phyloP scores from a whole-genome alignment of 2,797 vertebrate species.

The Darevskia nairensis region DNA sequence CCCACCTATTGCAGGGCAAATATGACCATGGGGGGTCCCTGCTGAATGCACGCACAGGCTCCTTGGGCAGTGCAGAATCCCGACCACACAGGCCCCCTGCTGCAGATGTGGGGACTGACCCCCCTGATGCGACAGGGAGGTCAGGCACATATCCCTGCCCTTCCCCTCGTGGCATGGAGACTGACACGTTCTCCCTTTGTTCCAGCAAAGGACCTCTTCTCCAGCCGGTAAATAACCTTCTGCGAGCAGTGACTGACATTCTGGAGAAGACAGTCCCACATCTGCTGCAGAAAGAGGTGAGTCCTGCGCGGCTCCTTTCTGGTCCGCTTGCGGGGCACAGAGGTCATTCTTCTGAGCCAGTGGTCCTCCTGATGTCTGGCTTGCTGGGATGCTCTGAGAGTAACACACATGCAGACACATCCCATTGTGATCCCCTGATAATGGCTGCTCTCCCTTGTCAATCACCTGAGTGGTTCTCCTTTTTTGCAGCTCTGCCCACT shows the following conservation, averaged over 20 bases:
- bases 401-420: accelerated
- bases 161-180: too few relatives aligned
- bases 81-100: too few relatives aligned
- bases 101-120: too few relatives aligned
- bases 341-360: not conserved
- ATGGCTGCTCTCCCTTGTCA: not conserved
- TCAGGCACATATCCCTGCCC: too few relatives aligned
- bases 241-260: accelerated
- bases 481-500: slow-evolving; percentile 30
- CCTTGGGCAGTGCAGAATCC: too few relatives aligned
- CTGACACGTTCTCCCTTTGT: not conserved
- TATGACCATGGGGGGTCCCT: too few relatives aligned
- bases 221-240: accelerated
- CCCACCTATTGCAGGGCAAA: too few relatives aligned
- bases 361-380: not conserved
- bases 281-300: not conserved
- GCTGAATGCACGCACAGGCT: too few relatives aligned
- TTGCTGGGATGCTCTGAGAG: not conserved
- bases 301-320: not conserved
- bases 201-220: not conserved
- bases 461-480: not conserved
- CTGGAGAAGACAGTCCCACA: accelerated
- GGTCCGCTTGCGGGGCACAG: too few relatives aligned
- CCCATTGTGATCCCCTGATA: not conserved
- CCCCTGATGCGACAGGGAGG: too few relatives aligned